Percentiles rank a stretch among this genome's conserved stretches.
Evolutionary conservation across 2,888 invertebrate species (phyloP).

Genomic region (Zaprionus lineosus): DNA sequence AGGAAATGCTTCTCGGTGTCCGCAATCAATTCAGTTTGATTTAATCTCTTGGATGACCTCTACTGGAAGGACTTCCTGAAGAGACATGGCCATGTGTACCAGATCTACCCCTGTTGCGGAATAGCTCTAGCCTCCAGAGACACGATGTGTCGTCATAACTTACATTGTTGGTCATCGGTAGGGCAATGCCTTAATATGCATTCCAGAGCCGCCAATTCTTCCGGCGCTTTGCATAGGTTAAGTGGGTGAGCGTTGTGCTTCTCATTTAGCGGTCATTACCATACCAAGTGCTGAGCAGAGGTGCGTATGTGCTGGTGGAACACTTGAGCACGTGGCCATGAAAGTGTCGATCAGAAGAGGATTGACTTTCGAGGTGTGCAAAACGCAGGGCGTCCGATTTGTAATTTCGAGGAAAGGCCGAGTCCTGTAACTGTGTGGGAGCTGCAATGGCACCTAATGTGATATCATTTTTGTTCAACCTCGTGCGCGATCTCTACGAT

Average conservation of each 20-base stretch:
- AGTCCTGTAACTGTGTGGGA: slow-evolving; percentile 40
- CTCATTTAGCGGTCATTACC: slow-evolving; percentile 66
- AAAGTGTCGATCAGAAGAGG: slow-evolving; percentile 37
- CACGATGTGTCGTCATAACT: background rate
- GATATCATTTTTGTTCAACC: slow-evolving; percentile 61
- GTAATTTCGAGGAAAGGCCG: background rate
- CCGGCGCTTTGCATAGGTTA: slow-evolving; percentile 45
- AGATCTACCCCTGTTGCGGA: too few relatives aligned
- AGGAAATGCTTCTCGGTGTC: too few relatives aligned
- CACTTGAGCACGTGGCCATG: slow-evolving; percentile 14
- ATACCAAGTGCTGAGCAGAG: slow-evolving; percentile 23
- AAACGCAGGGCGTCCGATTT: slow-evolving; percentile 10
- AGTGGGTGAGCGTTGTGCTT: slow-evolving; percentile 30
- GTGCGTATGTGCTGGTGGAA: background rate
- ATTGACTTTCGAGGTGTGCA: slow-evolving; percentile 35
- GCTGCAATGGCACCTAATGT: slow-evolving; percentile 60
- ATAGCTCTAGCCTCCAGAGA: background rate
- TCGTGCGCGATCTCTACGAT: slow-evolving; percentile 52
- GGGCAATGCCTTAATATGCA: slow-evolving; percentile 3
- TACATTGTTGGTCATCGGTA: background rate
- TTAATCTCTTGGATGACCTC: too few relatives aligned
- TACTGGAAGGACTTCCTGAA: too few relatives aligned
- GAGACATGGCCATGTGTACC: too few relatives aligned
- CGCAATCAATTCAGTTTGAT: too few relatives aligned
- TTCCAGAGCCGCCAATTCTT: background rate